These are phyloP conservation scores for Smithornis capensis DNA, from an alignment of 2,113 vertebrate species.

Conservation along the genomic window DNA sequence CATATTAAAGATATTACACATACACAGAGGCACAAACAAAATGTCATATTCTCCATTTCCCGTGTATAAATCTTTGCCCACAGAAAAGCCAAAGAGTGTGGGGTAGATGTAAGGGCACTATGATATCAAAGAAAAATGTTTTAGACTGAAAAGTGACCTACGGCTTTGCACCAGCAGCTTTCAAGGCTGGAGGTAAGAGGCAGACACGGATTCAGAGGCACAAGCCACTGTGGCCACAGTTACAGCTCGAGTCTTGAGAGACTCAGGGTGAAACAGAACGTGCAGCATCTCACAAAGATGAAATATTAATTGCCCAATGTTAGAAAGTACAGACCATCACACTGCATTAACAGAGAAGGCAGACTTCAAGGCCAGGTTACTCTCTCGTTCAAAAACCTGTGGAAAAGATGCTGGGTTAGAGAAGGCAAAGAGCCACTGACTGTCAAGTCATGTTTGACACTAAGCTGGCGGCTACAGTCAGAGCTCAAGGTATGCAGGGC, in stretches of 20 bases:
- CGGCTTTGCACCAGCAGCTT: not conserved
- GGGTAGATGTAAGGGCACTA: not conserved
- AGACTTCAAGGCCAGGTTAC: not conserved
- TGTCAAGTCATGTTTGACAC: not conserved
- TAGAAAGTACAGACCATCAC: not conserved
- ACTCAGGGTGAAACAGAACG: not conserved
- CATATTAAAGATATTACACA: constrained; percentile 65
- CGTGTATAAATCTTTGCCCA: constrained; percentile 34
- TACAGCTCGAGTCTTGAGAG: not conserved
- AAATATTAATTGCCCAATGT: not conserved
- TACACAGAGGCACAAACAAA: constrained; percentile 57
- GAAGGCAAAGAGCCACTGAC: not conserved
- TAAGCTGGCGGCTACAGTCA: not conserved
- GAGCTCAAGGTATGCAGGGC: not conserved
- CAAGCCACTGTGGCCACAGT: not conserved
- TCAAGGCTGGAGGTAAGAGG: not conserved
- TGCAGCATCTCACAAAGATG: not conserved
- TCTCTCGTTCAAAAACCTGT: not conserved
- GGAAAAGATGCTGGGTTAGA: not conserved
- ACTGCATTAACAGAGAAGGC: not conserved
- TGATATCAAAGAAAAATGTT: not conserved
- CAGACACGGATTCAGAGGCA: not conserved
- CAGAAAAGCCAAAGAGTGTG: not conserved
- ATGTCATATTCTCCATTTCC: constrained; percentile 63
- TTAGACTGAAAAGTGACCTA: not conserved